Percentiles rank a stretch among this genome's conserved stretches.
Evolutionary conservation across 2,888 invertebrate species (phyloP).

Genomic region (Drepanosiphum platanoidis): DNA sequence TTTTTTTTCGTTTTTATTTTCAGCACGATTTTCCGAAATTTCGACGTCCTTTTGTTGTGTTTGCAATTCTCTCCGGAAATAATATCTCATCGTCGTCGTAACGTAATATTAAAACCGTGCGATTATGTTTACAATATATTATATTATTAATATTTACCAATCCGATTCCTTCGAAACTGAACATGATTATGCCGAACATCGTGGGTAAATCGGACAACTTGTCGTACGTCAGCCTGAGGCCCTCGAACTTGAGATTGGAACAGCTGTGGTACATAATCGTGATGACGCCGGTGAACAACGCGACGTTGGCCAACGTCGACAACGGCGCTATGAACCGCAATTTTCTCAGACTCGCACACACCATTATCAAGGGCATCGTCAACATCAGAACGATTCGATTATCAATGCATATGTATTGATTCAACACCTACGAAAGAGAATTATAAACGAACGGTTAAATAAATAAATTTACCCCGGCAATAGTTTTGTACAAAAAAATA

Average conservation of each 20-base stretch:
- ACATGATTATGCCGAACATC: slow-evolving; percentile 95
- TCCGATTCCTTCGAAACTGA: slow-evolving; percentile 97
- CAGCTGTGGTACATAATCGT: slow-evolving; percentile 69
- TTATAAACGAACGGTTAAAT: too few relatives aligned
- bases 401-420: slow-evolving; percentile 14
- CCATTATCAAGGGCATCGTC: slow-evolving; percentile 48
- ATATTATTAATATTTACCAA: slow-evolving; percentile 67
- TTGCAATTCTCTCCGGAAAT: too few relatives aligned
- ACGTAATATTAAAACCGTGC: background rate
- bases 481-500: too few relatives aligned
- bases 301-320: slow-evolving; percentile 80
- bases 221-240: slow-evolving; percentile 63
- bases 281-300: slow-evolving; percentile 78
- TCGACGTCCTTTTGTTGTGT: too few relatives aligned
- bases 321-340: slow-evolving; percentile 80
- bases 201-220: slow-evolving; percentile 76
- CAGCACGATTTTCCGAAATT: too few relatives aligned
- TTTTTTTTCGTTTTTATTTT: too few relatives aligned
- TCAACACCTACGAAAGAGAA: slow-evolving; percentile 9
- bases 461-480: too few relatives aligned
- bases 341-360: slow-evolving; percentile 71
- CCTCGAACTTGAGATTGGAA: background rate
- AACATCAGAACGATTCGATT: slow-evolving; percentile 21
- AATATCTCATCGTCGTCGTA: too few relatives aligned
- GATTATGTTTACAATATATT: too few relatives aligned